Evolutionary conservation across 2,888 invertebrate genomes (phyloP).

Genomic region (Coenonympha glycerion): DNA sequence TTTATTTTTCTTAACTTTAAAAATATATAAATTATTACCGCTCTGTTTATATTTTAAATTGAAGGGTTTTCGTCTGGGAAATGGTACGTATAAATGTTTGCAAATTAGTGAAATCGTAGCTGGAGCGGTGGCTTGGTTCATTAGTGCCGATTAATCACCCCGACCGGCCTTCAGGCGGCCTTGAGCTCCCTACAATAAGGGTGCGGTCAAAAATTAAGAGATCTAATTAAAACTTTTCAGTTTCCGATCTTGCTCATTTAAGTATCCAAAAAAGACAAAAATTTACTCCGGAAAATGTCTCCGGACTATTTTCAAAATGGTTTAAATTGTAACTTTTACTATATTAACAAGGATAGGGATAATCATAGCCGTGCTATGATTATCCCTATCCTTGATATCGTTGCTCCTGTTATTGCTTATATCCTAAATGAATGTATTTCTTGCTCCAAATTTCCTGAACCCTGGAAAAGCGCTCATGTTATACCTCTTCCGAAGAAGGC

Average conservation of each 20-base stretch:
- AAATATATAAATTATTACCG: background rate
- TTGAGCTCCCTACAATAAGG: slow-evolving; percentile 14
- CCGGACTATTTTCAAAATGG: too few species aligned
- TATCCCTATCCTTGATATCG: too few species aligned
- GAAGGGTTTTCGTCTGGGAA: slow-evolving; percentile 18
- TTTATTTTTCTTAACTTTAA: background rate
- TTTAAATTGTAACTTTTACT: too few species aligned
- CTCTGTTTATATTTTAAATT: slow-evolving; percentile 20
- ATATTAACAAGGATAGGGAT: too few species aligned
- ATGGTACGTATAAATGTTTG: slow-evolving; percentile 25
- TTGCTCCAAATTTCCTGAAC: too few species aligned
- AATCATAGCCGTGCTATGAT: too few species aligned
- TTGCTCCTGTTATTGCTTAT: too few species aligned
- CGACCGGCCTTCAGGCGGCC: slow-evolving; percentile 22
- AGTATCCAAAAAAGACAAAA: background rate
- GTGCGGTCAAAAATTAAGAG: background rate
- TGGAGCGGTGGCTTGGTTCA: slow-evolving; percentile 24
- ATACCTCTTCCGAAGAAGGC: too few species aligned
- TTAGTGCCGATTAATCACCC: slow-evolving; percentile 32
- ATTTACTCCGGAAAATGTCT: too few species aligned
- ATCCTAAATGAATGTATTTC: too few species aligned
- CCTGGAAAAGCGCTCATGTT: too few species aligned
- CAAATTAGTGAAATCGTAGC: slow-evolving; percentile 25
- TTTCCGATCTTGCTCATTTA: background rate
- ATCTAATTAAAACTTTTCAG: slow-evolving; percentile 3